Evolutionary conservation across 2,888 invertebrate genomes (phyloP), one percentile per base, ranked within the genome.

Genomic region (Elysia crispata): DNA sequence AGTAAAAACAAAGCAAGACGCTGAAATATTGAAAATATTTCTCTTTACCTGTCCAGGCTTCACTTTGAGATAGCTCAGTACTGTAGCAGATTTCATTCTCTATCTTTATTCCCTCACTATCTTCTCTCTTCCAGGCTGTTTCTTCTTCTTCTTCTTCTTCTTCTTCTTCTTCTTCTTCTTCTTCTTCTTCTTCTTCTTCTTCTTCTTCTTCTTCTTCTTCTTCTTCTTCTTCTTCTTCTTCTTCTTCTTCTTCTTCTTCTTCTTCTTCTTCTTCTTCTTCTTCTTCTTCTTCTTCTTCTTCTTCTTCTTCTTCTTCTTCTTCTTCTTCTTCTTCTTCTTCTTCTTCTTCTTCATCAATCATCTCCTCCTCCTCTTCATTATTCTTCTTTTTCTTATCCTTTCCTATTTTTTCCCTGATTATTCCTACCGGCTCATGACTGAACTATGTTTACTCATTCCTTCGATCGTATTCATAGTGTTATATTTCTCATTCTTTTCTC

Each of bases 91-190:
- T n/a, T n/a, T n/a, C n/a, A n/a, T n/a, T n/a, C n/a, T n/a, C n/a
- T n/a, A n/a, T n/a, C n/a, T n/a, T n/a, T n/a, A n/a, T n/a, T n/a
- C n/a, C n/a, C n/a, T n/a, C n/a, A n/a, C n/a, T n/a, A n/a, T n/a
- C n/a, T n/a, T n/a, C n/a, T n/a, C n/a, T n/a, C n/a, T n/a, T n/a
- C n/a, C n/a, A n/a, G n/a, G n/a, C n/a, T n/a, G n/a, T n/a, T n/a
- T 20, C 73, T 25, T 31, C 23, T 18, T 41, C 1, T 33, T 64
- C 62, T 64, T 30, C 50, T 31, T 64, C 20, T 8, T 5, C 31
- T 8, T 50, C n/a, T 60, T 50, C 67, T 67, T 31, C 20, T n/a
- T 60, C 74, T 74, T 31, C 54, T 33, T 73, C 73, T 73, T 54
- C 25, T 33, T 50, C 73, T 50, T 25, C 54, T 33, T 73, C 50